phyloP scores from a whole-genome alignment of 2,888 invertebrate genomes.

The Tenthredo mesomela region DNA sequence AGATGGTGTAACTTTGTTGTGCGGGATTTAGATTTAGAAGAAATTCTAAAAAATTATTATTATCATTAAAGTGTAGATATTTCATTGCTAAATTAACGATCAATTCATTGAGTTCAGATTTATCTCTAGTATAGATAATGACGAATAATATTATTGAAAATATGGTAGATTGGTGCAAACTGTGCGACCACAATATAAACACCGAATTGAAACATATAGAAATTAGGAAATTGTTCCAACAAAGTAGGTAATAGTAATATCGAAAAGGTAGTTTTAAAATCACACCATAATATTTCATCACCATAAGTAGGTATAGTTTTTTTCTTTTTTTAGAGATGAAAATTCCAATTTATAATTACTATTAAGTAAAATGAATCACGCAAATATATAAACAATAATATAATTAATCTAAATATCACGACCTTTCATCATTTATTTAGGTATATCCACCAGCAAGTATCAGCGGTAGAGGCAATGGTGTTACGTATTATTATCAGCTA shows the following conservation, averaged over 20 bases:
- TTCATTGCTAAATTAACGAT: background rate
- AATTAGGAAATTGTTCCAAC: slow-evolving; percentile 23
- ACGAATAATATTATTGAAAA: background rate
- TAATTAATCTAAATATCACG: slow-evolving; percentile 22
- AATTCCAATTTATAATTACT: slow-evolving; percentile 1
- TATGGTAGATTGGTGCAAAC: background rate
- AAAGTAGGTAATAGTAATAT: slow-evolving; percentile 22
- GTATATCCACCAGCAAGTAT: background rate
- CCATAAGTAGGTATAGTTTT: background rate
- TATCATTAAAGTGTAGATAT: background rate
- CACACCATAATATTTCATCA: background rate
- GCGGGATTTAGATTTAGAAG: background rate
- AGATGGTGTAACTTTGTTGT: background rate
- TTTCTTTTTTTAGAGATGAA: background rate
- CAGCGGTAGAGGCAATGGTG: background rate
- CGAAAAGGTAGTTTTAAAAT: background rate
- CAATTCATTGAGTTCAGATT: background rate
- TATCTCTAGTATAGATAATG: background rate
- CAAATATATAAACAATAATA: background rate
- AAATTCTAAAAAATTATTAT: background rate
- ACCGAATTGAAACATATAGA: background rate
- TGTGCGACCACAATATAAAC: background rate
- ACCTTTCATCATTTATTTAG: slow-evolving; percentile 5
- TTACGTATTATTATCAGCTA: background rate
- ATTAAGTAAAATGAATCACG: background rate